Evolutionary conservation across 1,140 invertebrate genomes (phyloP), one percentile per base, ranked within the genome.

Genomic region (Dolichoris vasculosae): DNA sequence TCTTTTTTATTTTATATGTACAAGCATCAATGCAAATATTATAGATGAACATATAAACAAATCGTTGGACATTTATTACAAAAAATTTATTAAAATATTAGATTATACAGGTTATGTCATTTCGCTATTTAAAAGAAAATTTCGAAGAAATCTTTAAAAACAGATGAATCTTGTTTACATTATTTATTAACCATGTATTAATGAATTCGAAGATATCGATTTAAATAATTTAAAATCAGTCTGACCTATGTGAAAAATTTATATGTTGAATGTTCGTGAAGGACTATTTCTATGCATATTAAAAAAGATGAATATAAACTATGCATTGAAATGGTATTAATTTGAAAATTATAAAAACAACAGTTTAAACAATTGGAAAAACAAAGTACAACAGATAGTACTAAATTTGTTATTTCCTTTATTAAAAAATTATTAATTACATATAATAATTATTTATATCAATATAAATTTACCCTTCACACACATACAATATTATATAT

Each of bases 51-150:
- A 76, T 35, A 38, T 82, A 17, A 40, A 85, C 8, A 69, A 85
- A 15, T 23, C 82, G 0, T 23, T 85, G 23, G 78, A 85, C 43
- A 23, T 63, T 11, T 85, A 85, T 89, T 94, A 95, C 82, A 88
- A 94, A 0, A 92, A 88, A 8, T 93, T 81, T 20, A 40, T 84
- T 11, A 67, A 77, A 0, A 20, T 55, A 2, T 46, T 86, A 13
- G 9, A 69, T 2, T 9, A 64, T 6, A 0, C 43, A 0, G 59
- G 59, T 6, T 40, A 43, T 23, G 82, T 75, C 4, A 35, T 26
- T 9, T 30, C 59, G 0, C 30, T 20, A 0, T 84, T 48, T 7
- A 11, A 73, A 46, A 17, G 26, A 80, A 26, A 83, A 8, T 23
- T 86, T 86, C 30, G 55, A 84, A 0, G 78, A 83, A 38, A 67